phyloP scores from a whole-genome alignment of 2,113 vertebrate genomes.

The Phylloscopus whistleri region DNA sequence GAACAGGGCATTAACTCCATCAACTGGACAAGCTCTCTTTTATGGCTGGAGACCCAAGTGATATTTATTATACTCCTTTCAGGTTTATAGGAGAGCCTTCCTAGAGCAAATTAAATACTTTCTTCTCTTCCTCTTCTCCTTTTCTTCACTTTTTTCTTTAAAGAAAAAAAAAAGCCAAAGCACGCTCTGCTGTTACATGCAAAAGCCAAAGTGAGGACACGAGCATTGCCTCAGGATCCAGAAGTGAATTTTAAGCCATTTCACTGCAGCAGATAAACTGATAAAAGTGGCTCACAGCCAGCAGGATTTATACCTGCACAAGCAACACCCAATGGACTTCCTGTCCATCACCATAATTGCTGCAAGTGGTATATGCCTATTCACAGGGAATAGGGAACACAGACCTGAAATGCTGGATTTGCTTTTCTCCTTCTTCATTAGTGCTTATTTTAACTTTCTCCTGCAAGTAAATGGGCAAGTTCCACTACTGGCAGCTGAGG shows the following conservation, averaged over 20 bases:
- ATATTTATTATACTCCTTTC: neutral
- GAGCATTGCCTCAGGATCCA: neutral
- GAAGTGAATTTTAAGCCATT: neutral
- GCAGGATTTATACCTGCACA: neutral
- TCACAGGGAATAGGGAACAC: neutral
- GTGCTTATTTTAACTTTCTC: slow-evolving; percentile 33
- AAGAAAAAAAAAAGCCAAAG: neutral
- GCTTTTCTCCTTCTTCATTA: neutral
- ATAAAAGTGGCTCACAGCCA: neutral
- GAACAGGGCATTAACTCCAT: neutral
- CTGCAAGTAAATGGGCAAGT: slow-evolving; percentile 6
- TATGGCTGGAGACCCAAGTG: neutral
- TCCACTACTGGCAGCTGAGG: slow-evolving; percentile 16
- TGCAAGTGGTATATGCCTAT: neutral
- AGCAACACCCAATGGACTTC: neutral
- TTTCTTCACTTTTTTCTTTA: neutral
- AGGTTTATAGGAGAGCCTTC: neutral
- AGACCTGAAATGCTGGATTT: slow-evolving; percentile 35
- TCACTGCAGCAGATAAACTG: neutral
- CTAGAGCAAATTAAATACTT: neutral
- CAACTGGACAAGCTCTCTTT: neutral
- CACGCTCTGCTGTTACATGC: neutral
- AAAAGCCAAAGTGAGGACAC: neutral
- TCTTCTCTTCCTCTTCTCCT: neutral
- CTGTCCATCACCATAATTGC: neutral